A percentile compares a stretch with the other conserved stretches of the same genome.
Conservation (phyloP, 2,888 invertebrate species). For the Argyresthia albistria region DNA sequence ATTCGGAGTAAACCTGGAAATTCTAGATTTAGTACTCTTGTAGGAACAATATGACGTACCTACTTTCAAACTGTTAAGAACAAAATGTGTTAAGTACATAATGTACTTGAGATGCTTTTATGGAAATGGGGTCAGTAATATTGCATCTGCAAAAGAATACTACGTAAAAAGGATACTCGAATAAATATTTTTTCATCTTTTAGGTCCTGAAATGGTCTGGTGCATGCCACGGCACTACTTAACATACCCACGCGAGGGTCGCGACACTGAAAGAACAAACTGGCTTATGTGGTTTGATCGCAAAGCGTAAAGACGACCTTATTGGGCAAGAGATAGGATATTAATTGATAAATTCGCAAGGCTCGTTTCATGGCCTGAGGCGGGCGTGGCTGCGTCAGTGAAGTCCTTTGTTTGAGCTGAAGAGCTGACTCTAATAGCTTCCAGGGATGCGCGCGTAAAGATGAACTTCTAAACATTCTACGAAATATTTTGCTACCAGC, state of each 20-base stretch:
- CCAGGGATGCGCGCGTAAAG: constrained; percentile 64
- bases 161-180: no score
- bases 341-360: constrained; percentile 45
- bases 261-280: constrained; percentile 66
- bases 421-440: constrained; percentile 70
- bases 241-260: constrained; percentile 48
- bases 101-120: no score
- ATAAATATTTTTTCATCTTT: constrained; percentile 19
- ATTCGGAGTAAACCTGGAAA: no score
- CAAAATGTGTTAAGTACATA: no score
- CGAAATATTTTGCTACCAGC: constrained; percentile 27
- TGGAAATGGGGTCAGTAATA: no score
- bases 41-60: no score
- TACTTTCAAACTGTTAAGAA: no score
- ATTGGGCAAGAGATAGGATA: constrained; percentile 46
- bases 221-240: constrained; percentile 46
- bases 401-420: constrained; percentile 66
- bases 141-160: no score
- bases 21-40: no score
- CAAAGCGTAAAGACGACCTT: constrained; percentile 43
- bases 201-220: constrained; percentile 29
- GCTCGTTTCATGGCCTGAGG: constrained; percentile 37
- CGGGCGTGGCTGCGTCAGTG: constrained; percentile 51
- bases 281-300: constrained; percentile 36
- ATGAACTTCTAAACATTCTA: constrained; percentile 67